Percentiles rank a stretch among this genome's conserved stretches.
phyloP scores from a whole-genome alignment of 35 echinoderm and acorn worm species.

The Heliocidaris tuberculata region DNA sequence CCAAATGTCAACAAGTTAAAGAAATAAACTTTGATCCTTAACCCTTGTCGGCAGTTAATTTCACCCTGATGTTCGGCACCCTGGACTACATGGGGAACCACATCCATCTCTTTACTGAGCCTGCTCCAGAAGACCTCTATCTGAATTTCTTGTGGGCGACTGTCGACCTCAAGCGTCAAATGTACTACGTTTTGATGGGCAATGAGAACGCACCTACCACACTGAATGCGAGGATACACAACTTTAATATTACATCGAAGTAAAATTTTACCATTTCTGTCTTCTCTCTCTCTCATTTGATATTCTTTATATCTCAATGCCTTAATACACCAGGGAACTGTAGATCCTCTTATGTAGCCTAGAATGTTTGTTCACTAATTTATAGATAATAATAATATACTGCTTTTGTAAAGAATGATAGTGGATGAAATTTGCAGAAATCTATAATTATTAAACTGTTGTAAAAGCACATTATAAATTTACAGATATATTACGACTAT shows the following conservation, averaged over 20 bases:
- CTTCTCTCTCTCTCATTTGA: neutral
- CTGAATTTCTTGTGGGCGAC: conserved; percentile 82
- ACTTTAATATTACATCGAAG: conserved; percentile 67
- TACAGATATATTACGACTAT: too few species aligned
- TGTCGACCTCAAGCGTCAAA: conserved; percentile 67
- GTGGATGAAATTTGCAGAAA: too few species aligned
- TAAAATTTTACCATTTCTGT: neutral
- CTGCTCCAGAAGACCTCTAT: conserved; percentile 36
- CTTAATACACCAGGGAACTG: too few species aligned
- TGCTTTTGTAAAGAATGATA: too few species aligned
- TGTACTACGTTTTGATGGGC: conserved; percentile 78
- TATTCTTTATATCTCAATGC: too few species aligned
- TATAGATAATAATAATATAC: too few species aligned
- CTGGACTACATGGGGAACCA: conserved; percentile 70
- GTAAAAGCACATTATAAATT: too few species aligned
- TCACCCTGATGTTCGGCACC: conserved; percentile 64
- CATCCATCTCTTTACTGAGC: conserved; percentile 32
- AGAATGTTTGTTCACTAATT: too few species aligned
- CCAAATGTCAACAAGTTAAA: neutral
- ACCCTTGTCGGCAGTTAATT: conserved; percentile 50
- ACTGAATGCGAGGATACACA: conserved; percentile 56
- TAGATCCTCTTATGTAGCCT: too few species aligned
- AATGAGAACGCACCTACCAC: conserved; percentile 62
- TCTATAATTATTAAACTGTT: too few species aligned
- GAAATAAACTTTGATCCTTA: too few species aligned